phyloP scores from a whole-genome alignment of 1,140 invertebrate genomes.

The Tetramorium parvispinum region DNA sequence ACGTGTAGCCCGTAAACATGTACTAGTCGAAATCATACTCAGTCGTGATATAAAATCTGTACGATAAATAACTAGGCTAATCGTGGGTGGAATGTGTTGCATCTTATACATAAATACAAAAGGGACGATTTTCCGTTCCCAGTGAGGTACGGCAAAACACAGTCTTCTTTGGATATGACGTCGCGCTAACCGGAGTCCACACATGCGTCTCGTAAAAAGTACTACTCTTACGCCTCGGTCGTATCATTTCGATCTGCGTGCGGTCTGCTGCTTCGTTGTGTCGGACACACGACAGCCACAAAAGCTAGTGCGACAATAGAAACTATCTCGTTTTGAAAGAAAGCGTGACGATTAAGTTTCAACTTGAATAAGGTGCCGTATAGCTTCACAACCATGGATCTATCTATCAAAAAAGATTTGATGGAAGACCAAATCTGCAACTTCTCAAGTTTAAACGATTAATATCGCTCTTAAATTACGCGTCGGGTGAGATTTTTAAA shows the following conservation, averaged over 20 bases:
- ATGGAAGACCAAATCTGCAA: constrained; percentile 28
- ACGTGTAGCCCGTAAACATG: constrained; percentile 9
- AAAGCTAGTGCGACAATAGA: constrained; percentile 54
- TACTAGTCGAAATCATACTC: constrained; percentile 36
- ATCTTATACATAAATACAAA: constrained; percentile 76
- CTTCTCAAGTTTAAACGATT: not conserved
- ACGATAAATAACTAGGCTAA: constrained; percentile 70
- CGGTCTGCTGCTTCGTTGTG: not conserved
- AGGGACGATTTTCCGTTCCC: constrained; percentile 44
- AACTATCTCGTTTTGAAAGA: constrained; percentile 18
- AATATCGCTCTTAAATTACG: constrained; percentile 1
- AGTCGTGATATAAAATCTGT: not conserved
- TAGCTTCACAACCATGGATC: not conserved
- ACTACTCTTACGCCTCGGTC: constrained; percentile 10
- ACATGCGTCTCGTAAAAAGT: constrained; percentile 37
- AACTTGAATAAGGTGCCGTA: constrained; percentile 2
- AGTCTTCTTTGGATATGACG: constrained; percentile 71
- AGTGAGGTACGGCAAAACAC: constrained; percentile 69
- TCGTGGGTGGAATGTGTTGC: constrained; percentile 75
- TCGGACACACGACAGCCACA: constrained; percentile 35
- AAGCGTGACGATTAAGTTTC: constrained; percentile 60
- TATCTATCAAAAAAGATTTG: constrained; percentile 35
- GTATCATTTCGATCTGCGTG: not conserved
- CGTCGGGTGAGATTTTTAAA: not conserved
- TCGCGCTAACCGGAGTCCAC: constrained; percentile 29